Conservation (phyloP, 2,797 vertebrate species). For the Stomatorhinus walkeri region DNA sequence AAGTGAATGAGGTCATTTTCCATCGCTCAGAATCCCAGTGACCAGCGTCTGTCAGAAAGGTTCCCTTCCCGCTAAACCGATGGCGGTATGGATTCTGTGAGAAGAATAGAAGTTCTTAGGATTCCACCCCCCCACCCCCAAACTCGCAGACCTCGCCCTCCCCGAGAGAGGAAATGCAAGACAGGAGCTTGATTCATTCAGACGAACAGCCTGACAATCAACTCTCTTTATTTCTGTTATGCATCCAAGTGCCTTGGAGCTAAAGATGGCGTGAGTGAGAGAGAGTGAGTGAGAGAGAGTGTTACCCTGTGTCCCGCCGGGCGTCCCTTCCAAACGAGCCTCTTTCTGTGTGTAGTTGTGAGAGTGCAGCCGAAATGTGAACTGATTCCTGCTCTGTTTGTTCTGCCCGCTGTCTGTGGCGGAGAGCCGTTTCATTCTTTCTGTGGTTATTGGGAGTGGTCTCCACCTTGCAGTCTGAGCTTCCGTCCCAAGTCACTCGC, state of each 20-base stretch:
- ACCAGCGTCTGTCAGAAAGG: neutral
- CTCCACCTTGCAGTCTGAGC: conserved; percentile 7
- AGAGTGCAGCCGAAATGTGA: neutral
- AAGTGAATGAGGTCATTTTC: neutral
- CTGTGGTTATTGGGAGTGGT: conserved; percentile 26
- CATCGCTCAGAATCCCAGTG: neutral
- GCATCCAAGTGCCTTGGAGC: conserved; percentile 29
- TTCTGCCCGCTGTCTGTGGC: neutral
- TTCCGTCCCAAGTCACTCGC: conserved; percentile 11
- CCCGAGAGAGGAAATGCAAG: conserved; percentile 28
- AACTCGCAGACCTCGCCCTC: conserved; percentile 14
- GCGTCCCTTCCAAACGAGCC: neutral
- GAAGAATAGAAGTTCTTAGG: conserved; percentile 9
- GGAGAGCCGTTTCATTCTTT: conserved; percentile 4
- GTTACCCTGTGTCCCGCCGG: neutral
- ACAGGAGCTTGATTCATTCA: conserved; percentile 64
- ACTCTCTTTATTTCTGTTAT: conserved; percentile 53
- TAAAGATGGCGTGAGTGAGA: neutral
- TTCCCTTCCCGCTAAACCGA: neutral
- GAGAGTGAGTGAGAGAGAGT: neutral
- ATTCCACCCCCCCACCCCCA: conserved; percentile 5
- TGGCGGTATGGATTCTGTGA: neutral
- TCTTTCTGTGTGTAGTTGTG: neutral
- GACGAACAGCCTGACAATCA: conserved; percentile 56
- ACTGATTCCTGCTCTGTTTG: neutral